These are phyloP conservation scores for Parambassis ranga DNA, from an alignment of 2,797 vertebrate species.

Conservation along the genomic window DNA sequence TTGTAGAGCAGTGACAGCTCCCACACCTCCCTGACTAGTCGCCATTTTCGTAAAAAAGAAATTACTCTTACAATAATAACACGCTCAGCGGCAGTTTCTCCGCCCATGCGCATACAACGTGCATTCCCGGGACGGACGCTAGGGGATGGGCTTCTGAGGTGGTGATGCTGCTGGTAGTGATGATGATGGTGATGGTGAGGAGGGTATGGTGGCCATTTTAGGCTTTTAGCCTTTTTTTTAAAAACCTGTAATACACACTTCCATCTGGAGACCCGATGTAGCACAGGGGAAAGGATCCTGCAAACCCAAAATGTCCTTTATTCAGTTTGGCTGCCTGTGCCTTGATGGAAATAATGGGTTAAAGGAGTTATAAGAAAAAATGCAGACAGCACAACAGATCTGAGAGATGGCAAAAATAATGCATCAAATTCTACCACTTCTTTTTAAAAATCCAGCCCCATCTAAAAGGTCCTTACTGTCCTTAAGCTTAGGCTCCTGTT, in stretches of 20 bases:
- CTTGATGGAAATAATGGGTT: too few relatives aligned
- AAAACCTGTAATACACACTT: constrained; percentile 37
- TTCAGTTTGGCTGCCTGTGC: not conserved
- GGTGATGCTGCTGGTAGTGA: constrained; percentile 7
- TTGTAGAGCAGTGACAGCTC: constrained; percentile 77
- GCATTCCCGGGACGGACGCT: constrained; percentile 50
- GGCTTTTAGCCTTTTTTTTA: constrained; percentile 37
- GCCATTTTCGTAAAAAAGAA: constrained; percentile 88
- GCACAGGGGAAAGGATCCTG: not conserved
- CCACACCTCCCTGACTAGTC: constrained; percentile 91
- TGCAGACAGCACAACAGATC: too few relatives aligned
- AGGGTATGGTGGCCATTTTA: constrained; percentile 73
- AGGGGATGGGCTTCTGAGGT: constrained; percentile 68
- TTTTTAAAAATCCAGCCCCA: too few relatives aligned
- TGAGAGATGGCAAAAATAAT: too few relatives aligned
- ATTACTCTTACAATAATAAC: constrained; percentile 80
- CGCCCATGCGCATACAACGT: constrained; percentile 72
- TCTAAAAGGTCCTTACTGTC: too few relatives aligned
- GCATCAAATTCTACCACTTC: too few relatives aligned
- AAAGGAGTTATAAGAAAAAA: too few relatives aligned
- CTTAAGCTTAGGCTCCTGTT: too few relatives aligned
- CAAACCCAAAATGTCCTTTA: not conserved
- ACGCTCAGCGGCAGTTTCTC: constrained; percentile 78
- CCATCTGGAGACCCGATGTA: constrained; percentile 1
- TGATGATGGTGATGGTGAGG: constrained; percentile 29